Evolutionary conservation across 2,113 vertebrate genomes (phyloP).

Genomic region (Parotia lawesii): DNA sequence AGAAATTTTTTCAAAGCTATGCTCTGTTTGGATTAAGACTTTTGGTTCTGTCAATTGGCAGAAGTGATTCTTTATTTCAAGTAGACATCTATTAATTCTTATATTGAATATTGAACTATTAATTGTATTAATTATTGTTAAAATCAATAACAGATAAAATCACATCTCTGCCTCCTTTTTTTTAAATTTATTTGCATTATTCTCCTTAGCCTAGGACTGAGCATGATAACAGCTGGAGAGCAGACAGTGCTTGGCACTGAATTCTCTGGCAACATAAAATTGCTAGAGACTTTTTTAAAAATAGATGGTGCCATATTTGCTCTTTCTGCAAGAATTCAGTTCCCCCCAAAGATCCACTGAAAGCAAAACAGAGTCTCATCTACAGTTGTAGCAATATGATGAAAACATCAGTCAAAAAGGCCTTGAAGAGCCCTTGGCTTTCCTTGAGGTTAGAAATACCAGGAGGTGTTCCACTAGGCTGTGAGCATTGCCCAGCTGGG

Average conservation of each 20-base stretch:
- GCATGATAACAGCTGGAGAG: neutral
- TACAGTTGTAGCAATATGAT: neutral
- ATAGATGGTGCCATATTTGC: neutral
- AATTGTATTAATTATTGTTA: neutral
- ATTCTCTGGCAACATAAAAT: neutral
- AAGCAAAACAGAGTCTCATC: neutral
- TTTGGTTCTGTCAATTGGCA: neutral
- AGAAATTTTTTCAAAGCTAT: neutral
- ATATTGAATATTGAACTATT: neutral
- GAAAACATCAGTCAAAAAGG: neutral
- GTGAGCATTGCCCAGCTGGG: fast-evolving
- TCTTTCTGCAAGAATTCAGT: neutral
- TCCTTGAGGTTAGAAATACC: neutral
- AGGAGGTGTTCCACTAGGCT: neutral
- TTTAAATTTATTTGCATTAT: neutral
- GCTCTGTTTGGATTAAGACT: neutral
- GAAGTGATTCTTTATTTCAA: neutral
- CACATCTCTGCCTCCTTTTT: neutral
- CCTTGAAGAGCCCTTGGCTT: neutral
- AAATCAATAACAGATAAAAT: neutral
- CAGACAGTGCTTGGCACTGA: neutral
- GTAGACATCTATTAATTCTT: neutral
- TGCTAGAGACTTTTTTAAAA: neutral
- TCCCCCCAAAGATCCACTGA: neutral
- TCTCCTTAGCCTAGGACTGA: neutral